phyloP scores from a whole-genome alignment of 2,797 vertebrate species.

The Limnodromus scolopaceus region DNA sequence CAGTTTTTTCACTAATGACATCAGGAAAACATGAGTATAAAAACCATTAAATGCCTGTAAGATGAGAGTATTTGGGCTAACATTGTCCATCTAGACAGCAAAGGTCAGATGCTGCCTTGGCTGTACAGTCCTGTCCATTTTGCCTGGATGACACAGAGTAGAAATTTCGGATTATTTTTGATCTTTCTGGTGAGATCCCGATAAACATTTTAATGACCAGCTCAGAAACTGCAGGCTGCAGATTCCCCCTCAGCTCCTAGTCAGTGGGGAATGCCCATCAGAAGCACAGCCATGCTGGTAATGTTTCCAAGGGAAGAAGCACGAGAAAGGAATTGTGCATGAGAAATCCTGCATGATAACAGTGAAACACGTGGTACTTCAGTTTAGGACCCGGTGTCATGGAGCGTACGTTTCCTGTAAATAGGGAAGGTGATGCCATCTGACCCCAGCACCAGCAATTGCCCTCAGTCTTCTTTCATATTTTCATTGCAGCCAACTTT shows the following conservation, averaged over 20 bases:
- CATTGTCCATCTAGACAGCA: neutral
- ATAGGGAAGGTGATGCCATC: rapidly evolving
- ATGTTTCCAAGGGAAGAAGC: neutral
- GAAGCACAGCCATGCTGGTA: neutral
- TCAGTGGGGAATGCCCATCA: neutral
- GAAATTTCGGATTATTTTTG: neutral
- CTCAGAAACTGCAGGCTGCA: neutral
- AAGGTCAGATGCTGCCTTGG: neutral
- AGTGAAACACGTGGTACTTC: neutral
- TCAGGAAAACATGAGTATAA: neutral
- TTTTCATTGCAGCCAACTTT: neutral
- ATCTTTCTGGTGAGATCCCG: neutral
- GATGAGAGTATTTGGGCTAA: neutral
- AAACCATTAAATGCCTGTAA: neutral
- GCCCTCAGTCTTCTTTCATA: neutral
- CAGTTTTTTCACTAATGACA: neutral
- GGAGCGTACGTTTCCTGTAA: neutral
- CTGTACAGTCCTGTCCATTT: neutral
- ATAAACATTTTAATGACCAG: neutral
- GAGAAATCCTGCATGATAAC: neutral
- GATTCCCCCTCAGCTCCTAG: neutral
- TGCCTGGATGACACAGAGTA: neutral
- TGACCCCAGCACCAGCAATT: neutral
- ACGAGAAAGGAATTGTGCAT: neutral
- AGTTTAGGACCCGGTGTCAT: neutral